Base-by-base conservation (phyloP, 2,797 vertebrate genomes). In the Acridotheres tristis region DNA sequence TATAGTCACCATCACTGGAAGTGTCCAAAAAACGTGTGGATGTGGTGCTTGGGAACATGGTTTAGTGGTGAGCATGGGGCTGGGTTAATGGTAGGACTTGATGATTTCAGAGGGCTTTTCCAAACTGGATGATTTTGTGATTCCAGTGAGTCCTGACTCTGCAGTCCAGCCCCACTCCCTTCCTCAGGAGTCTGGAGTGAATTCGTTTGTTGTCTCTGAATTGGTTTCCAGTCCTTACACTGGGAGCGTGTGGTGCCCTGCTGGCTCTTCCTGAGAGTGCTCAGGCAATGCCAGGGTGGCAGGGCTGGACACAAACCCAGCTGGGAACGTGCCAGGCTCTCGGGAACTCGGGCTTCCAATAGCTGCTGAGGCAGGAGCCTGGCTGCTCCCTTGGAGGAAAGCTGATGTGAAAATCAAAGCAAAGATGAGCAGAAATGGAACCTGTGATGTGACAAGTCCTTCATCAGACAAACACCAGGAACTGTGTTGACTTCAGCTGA, bases 371-470 rank as follows among this genome's bases (percentile, higher is more conserved):
- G 61, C 62, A 61, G 71, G 55, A 73, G 30, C 50, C 61, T 16
- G 67, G 51, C 76, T 92, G 61, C 88, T 58, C 10, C 3, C 6
- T 18, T 13, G 58, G 75, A 43, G 81, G 45, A 42, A 53, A 75
- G 45, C 53, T 84, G 85, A 26, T 9, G 57, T 50, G 84, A 53
- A 92, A 95, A 88, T 57, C 80, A 61, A 67, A 86, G 65, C 26
- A 20, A 26, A 50, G 55, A 66, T 6, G 83, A 68, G 67, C 68
- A 90, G 88, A 36, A 77, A 32, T 9, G 62, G 58, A 75, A 65
- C 32, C 42, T 12, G n/a, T 4, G 25, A 59, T 20, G 79, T 0
- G 5, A 45, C 5, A 2, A n/a, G 21, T 38, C 71, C 90, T 81
- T 40, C 57, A 14, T 63, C 84, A 79, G 63, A 42, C 36, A 38